A percentile compares a stretch with the other conserved stretches of the same genome.
phyloP scores from a whole-genome alignment of 2,113 vertebrate species.

The Odontophorus gujanensis region DNA sequence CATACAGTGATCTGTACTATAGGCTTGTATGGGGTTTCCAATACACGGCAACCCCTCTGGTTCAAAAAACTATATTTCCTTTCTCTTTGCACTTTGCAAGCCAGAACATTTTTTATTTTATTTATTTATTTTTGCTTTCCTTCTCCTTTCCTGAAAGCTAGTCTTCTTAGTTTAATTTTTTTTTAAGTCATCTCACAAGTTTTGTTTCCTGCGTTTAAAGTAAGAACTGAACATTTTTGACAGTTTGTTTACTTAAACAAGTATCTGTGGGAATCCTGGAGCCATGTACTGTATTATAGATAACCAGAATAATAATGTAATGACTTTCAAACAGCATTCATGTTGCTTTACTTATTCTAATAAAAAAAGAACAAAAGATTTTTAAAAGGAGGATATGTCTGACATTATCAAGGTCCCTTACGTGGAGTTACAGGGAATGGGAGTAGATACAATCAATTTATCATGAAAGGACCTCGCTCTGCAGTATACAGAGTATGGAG shows the following conservation, averaged over 20 bases:
- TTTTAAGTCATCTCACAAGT: not conserved
- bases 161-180: conserved; percentile 13
- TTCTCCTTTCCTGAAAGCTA: not conserved
- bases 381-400: conserved; percentile 61
- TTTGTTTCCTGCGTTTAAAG: conserved; percentile 26
- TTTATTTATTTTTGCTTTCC: not conserved
- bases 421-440: conserved; percentile 14
- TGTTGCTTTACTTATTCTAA: conserved; percentile 55
- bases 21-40: not conserved
- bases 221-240: conserved; percentile 54
- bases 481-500: not conserved
- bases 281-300: conserved; percentile 39
- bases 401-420: conserved; percentile 53
- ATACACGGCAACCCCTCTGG: accelerated
- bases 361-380: conserved; percentile 63
- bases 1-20: not conserved
- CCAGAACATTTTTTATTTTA: not conserved
- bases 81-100: not conserved
- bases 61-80: not conserved
- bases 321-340: conserved; percentile 51
- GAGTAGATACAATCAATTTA: conserved; percentile 53
- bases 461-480: conserved; percentile 47
- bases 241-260: conserved; percentile 60
- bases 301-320: not conserved
- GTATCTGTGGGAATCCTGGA: conserved; percentile 34